Evolutionary conservation across 2,888 invertebrate species (phyloP), one percentile per base, ranked within the genome.

Genomic region (Acanthacorydalis orientalis): DNA sequence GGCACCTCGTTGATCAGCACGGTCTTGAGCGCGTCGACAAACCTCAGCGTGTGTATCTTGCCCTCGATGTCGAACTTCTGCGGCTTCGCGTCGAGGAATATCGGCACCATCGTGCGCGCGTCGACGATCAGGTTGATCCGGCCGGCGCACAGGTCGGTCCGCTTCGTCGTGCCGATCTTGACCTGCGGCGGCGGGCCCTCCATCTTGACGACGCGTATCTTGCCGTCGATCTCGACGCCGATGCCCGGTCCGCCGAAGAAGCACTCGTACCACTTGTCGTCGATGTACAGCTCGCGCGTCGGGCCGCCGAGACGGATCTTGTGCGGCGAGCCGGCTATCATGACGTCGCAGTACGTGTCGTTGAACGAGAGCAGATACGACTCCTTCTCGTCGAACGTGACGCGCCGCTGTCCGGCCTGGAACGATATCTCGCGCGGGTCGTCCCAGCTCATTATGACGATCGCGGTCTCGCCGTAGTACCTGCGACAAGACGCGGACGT

Each of bases 151-250:
- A 93, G 68, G 63, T 93, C 92, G 11, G 77, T 80, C 31, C 89
- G 73, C 55, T 81, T 78, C 1, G 65, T 68, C 34, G 78, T 78
- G 0, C 92, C 87, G 50, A 97, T 90, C 62, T 87, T 86, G 1
- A 97, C 95, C 66, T 89, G 89, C 0, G 97, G 97, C 4, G 91
- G 79, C 0, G 91, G 89, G 0, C 95, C 95, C 56, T 87, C 86
- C 8, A 98, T 68, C 57, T 86, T 82, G 1, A 97, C 74, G 41
- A 77, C 69, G 51, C 85, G 77, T n/a, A 80, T 74, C 51, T 82
- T 78, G 1, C 83, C 83, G 49, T 84, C 82, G 35, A 96, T 73
- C 40, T 84, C 79, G 9, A 93, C 80, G 1, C 78, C 77, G 43
- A 90, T 75, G 1, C 89, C 82, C 42, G 86, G 82, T 1, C 91